phyloP scores from a whole-genome alignment of 2,888 invertebrate genomes.

The Trachelus iudaicus region DNA sequence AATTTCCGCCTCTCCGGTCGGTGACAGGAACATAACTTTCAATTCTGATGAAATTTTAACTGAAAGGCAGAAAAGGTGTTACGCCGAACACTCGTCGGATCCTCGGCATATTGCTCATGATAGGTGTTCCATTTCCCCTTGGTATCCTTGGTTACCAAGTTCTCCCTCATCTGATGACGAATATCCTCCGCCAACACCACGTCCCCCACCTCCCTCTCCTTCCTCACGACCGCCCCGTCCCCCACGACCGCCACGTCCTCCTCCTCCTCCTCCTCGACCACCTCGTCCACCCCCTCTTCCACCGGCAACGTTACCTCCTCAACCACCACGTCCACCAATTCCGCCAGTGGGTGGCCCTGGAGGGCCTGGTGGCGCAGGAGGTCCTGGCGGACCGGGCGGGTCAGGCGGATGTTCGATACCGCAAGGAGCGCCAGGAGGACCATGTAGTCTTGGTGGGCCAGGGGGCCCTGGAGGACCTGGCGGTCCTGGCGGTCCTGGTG shows the following conservation, averaged over 20 bases:
- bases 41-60: no score
- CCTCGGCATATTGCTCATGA: no score
- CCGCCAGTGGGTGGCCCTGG: background rate
- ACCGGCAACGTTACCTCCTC: background rate
- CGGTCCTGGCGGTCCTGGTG: slow-evolving; percentile 26
- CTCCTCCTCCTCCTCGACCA: background rate
- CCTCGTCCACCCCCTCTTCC: background rate
- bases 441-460: slow-evolving; percentile 56
- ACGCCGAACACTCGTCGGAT: no score
- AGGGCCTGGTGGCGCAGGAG: slow-evolving; percentile 36
- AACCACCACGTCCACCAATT: no score
- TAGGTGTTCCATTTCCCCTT: no score
- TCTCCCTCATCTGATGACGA: background rate
- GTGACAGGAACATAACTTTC: no score
- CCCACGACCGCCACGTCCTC: slow-evolving; percentile 11
- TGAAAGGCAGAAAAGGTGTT: no score
- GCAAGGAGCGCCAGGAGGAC: slow-evolving; percentile 10
- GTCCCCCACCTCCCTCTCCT: slow-evolving; percentile 8
- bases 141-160: slow-evolving; percentile 1
- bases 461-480: slow-evolving; percentile 30
- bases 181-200: background rate
- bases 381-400: slow-evolving; percentile 54
- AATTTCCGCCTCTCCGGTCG: no score
- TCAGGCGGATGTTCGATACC: slow-evolving; percentile 39
- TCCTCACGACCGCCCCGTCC: background rate